Conservation (phyloP, 2,113 vertebrate genomes). For the Nasalis larvatus region DNA sequence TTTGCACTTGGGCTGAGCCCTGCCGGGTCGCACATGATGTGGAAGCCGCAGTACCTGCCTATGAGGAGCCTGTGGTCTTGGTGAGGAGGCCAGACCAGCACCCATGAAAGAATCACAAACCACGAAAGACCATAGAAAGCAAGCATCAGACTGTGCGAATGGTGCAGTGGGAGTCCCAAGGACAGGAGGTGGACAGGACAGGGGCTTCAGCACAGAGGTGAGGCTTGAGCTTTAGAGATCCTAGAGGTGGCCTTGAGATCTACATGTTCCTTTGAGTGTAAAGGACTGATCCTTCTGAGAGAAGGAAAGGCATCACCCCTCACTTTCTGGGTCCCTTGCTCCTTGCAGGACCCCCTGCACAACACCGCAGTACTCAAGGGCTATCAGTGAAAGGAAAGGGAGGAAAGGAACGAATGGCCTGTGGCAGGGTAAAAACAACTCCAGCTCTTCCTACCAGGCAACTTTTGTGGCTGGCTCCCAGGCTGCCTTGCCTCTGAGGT, state of each 20-base stretch:
- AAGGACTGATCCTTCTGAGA: background rate
- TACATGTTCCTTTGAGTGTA: background rate
- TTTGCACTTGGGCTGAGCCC: background rate
- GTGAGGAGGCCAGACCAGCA: background rate
- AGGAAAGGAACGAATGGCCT: no score
- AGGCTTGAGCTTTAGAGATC: background rate
- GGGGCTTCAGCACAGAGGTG: rapidly evolving
- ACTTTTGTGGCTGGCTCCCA: background rate
- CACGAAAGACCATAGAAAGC: background rate
- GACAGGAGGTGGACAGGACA: background rate
- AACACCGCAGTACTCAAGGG: background rate
- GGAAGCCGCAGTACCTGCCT: background rate
- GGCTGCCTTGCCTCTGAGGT: background rate
- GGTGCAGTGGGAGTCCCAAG: background rate
- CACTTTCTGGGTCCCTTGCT: background rate
- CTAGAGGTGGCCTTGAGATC: no score
- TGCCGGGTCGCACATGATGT: no score
- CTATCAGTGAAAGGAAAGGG: background rate
- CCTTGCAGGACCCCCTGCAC: background rate
- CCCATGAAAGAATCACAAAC: background rate
- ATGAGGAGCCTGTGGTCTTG: background rate
- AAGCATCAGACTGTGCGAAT: rapidly evolving
- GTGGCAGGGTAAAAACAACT: background rate
- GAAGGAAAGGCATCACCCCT: background rate
- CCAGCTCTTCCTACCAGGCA: background rate